These are phyloP conservation scores for Pelobates fuscus DNA, from an alignment of 2,113 vertebrate genomes.

Conservation along the genomic window DNA sequence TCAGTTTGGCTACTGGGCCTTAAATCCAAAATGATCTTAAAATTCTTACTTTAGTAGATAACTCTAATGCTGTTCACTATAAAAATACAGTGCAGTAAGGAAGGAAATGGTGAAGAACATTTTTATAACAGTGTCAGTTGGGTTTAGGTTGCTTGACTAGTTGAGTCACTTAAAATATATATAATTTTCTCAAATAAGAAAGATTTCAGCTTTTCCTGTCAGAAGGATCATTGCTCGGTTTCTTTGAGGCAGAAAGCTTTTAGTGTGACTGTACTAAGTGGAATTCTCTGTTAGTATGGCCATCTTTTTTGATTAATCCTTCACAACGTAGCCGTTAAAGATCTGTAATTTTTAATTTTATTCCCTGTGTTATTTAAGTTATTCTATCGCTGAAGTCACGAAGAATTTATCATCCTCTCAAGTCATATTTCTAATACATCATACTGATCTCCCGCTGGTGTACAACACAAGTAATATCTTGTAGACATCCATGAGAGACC, in stretches of 20 bases:
- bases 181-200: slow-evolving; percentile 4
- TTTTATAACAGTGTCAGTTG: slow-evolving; percentile 26
- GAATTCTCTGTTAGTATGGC: background rate
- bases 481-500: background rate
- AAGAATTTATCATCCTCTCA: slow-evolving; percentile 11
- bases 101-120: too few species aligned
- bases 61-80: too few species aligned
- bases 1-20: too few species aligned
- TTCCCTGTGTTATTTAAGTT: background rate
- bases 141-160: slow-evolving; percentile 9
- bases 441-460: slow-evolving; percentile 16
- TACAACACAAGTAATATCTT: slow-evolving; percentile 21
- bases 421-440: slow-evolving; percentile 13
- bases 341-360: slow-evolving; percentile 9
- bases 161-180: slow-evolving; percentile 14
- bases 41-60: too few species aligned
- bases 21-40: too few species aligned
- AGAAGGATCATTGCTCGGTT: slow-evolving; percentile 5
- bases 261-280: background rate
- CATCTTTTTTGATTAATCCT: slow-evolving; percentile 5
- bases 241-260: background rate
- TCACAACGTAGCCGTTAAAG: background rate
- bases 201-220: slow-evolving; percentile 28
- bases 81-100: too few species aligned
- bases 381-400: background rate